Conservation (phyloP, 92 coral and sea anemone genomes). For the Porites divaricata region DNA sequence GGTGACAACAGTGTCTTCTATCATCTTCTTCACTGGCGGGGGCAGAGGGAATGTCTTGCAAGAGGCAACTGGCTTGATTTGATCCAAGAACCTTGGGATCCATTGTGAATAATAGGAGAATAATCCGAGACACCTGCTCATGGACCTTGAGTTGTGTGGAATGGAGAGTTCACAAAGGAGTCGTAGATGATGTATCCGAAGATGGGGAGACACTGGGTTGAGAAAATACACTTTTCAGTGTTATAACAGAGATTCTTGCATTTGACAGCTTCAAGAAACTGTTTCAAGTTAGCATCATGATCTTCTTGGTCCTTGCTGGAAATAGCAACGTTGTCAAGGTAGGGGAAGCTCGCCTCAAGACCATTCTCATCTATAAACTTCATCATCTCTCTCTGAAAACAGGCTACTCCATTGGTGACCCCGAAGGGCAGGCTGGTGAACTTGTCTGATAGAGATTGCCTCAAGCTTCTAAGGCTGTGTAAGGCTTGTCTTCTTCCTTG, state of each 20-base stretch:
- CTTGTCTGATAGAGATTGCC: conserved; percentile 46
- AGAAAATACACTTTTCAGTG: too few relatives aligned
- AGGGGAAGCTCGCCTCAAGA: conserved; percentile 34
- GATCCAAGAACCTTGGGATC: too few relatives aligned
- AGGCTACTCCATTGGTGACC: conserved; percentile 54
- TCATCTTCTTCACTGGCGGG: not conserved
- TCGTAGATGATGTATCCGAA: not conserved
- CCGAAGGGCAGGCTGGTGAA: conserved; percentile 52
- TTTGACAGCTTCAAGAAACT: conserved; percentile 57
- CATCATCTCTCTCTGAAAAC: conserved; percentile 57
- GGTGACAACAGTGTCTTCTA: not conserved
- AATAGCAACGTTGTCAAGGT: conserved; percentile 45
- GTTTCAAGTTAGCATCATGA: conserved; percentile 54
- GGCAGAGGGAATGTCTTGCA: too few relatives aligned
- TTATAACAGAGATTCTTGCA: conserved; percentile 28
- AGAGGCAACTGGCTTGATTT: too few relatives aligned
- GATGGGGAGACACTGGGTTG: too few relatives aligned
- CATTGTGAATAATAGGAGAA: too few relatives aligned
- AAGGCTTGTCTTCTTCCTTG: not conserved
- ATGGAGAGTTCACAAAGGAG: too few relatives aligned
- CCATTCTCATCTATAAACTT: conserved; percentile 43
- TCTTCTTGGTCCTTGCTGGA: conserved; percentile 66
- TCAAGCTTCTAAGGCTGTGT: conserved; percentile 32
- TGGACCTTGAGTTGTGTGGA: too few relatives aligned
- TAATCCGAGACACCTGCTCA: too few relatives aligned